Conservation (phyloP, 2,888 invertebrate genomes). For the Tillus elongatus region DNA sequence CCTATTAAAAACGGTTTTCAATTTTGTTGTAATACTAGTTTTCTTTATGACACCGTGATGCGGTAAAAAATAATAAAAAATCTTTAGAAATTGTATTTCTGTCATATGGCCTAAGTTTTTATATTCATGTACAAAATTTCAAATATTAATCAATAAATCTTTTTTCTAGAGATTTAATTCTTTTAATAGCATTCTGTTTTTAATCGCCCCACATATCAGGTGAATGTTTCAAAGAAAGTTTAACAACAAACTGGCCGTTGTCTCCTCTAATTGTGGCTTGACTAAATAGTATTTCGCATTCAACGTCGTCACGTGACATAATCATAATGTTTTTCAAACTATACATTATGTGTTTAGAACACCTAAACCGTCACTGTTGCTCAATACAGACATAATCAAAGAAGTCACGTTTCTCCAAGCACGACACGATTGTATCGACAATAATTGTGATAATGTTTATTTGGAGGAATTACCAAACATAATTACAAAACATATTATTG, state of each 20-base stretch:
- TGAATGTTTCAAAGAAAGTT: background rate
- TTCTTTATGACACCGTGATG: conserved; percentile 4
- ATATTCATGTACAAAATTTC: background rate
- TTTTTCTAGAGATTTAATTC: conserved; percentile 1
- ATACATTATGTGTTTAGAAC: too few species aligned
- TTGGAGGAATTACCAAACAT: too few species aligned
- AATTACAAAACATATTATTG: too few species aligned
- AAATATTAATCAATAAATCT: background rate
- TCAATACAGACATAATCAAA: too few species aligned
- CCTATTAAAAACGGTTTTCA: too few species aligned
- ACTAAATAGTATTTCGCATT: background rate
- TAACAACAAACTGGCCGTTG: background rate
- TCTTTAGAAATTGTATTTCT: background rate
- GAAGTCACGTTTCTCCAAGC: too few species aligned
- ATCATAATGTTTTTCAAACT: background rate
- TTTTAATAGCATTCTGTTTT: conserved; percentile 1
- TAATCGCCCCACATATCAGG: background rate
- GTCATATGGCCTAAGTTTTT: conserved; percentile 1
- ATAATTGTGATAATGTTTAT: too few species aligned
- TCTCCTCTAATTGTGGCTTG: background rate
- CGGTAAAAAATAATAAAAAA: conserved; percentile 5
- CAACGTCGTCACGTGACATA: background rate
- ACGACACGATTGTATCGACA: too few species aligned
- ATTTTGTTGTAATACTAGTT: background rate
- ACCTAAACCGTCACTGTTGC: too few species aligned